phyloP scores from a whole-genome alignment of 2,797 vertebrate genomes.

The Onychomys torridus region DNA sequence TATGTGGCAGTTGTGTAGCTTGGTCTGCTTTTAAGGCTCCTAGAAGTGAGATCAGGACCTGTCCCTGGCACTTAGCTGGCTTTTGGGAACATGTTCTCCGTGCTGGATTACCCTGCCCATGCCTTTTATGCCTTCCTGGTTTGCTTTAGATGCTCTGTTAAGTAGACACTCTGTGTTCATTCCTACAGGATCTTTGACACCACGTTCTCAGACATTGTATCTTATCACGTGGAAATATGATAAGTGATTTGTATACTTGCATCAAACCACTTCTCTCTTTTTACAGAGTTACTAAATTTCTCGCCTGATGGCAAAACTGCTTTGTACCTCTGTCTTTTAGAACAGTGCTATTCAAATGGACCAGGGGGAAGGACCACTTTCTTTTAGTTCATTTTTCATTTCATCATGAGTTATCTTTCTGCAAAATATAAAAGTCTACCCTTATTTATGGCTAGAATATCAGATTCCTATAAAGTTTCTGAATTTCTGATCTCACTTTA shows the following conservation, averaged over 20 bases:
- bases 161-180: neutral
- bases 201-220: neutral
- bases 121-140: neutral
- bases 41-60: too few species aligned
- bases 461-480: conserved; percentile 3
- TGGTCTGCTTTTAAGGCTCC: too few species aligned
- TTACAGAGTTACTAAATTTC: neutral
- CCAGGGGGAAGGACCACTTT: neutral
- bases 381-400: neutral
- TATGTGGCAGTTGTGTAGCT: too few species aligned
- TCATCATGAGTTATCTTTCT: neutral
- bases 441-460: neutral
- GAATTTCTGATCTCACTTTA: neutral
- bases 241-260: neutral
- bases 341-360: neutral
- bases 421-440: conserved; percentile 3
- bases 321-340: neutral
- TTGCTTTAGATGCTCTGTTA: neutral
- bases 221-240: neutral
- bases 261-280: neutral
- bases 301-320: neutral
- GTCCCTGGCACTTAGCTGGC: too few species aligned
- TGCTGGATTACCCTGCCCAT: too few species aligned
- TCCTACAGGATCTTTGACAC: neutral
- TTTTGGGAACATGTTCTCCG: too few species aligned